Base-by-base conservation (phyloP, 2,113 vertebrate species). In the Dasyornis broadbenti region DNA sequence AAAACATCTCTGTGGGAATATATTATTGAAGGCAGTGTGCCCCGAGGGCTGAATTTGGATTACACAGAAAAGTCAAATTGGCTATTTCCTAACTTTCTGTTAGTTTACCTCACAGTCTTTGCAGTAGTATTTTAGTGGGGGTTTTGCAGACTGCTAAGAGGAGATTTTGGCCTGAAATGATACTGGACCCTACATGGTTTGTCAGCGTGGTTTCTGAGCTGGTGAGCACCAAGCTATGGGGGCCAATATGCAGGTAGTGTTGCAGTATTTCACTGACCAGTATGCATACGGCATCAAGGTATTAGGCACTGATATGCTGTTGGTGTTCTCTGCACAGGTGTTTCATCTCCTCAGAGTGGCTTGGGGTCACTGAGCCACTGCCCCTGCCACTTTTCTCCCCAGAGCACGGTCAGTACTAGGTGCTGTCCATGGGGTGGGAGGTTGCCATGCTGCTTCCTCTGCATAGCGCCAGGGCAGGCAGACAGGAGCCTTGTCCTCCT, bases 321-420 rank as follows among this genome's bases (percentile, higher is more conserved):
- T 13, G 1, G 56, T n/a, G 30, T 47, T 44, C 14, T 75, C 65
- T 71, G 79, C 3, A 4, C 31, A 49, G 45, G 42, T 0, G 0
- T 70, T 73, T 69, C 4, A 2, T 52, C 64, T 90, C 53, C 59
- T 77, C 6, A 1, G 18, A 24, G 54, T 42, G 49, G 30, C 30
- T 35, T 54, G 39, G 11, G 5, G 13, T 70, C 69, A 19, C 53
- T 68, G 31, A 63, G 27, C 45, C 3, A 0, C 49, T 21, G 33
- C 15, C 79, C 6, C 64, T 39, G 24, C n/a, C 27, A 27, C 56
- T 56, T 84, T 10, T 65, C 73, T 69, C 21, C 40, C 60, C 9
- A 1, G 68, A 64, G 20, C 49, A 33, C 0, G 0, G 35, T 28
- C 1, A 0, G 3, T 59, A 33, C 19, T 15, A 0, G 1, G 26